Evolutionary conservation across 2,888 invertebrate species (phyloP), one percentile per base, ranked within the genome.

Genomic region (Palloptera scutellata): DNA sequence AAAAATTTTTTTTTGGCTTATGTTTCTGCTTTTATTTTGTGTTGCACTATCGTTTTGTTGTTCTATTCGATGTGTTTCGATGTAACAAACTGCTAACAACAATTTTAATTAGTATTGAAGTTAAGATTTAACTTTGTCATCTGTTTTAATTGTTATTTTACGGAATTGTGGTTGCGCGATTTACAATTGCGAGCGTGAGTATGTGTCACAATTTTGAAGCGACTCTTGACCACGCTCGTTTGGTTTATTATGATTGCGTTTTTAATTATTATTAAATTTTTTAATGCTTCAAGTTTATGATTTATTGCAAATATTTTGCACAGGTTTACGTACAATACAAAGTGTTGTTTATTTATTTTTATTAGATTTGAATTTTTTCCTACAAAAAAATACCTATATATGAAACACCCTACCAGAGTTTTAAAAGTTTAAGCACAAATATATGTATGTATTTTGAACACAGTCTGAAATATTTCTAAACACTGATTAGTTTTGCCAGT

Each of bases 111-210:
- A 55, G 45, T 13, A 30, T 13, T 9, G 52, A 19, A 43, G 58
- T 57, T 64, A 54, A 15, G 15, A 48, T 12, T 52, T 54, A 43
- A 10, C 12, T n/a, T 10, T 20, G 12, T 61, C 40, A 17, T 17
- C 60, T 67, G 58, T 53, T 67, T 42, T 41, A 41, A 64, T n/a
- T 66, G 58, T 58, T 6, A 13, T 41, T 58, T 61, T 61, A 45
- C 42, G 30, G 30, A 30, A 30, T 30, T 30, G 20, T 48, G 45
- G 45, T 9, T 42, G 51, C 51, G 51, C 41, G 41, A 17, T 41
- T 17, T 17, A n/a, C n/a, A n/a, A n/a, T n/a, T n/a, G n/a, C n/a
- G n/a, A n/a, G 8, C 42, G 41, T 52, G 51, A 45, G 53, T 20
- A 57, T 43, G 20, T 20, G 20, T 15, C 9, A 30, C 17, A 42